A percentile compares a stretch with the other conserved stretches of the same genome.
Evolutionary conservation across 2,888 invertebrate genomes (phyloP).

Genomic region (Shargacucullia verbasci): DNA sequence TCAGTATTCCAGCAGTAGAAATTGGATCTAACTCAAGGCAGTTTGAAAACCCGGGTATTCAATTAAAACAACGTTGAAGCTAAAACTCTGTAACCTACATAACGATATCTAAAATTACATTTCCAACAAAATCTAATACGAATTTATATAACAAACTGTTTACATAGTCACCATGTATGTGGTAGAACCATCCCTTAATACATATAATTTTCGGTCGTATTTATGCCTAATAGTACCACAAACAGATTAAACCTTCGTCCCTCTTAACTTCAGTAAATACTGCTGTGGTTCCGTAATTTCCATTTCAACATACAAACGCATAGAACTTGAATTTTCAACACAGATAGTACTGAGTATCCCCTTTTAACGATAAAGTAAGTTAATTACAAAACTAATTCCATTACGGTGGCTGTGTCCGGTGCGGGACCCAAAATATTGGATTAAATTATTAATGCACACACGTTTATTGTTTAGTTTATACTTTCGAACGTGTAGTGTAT

Average conservation of each 20-base stretch:
- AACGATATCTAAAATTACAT: constrained; percentile 47
- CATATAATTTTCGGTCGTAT: constrained; percentile 57
- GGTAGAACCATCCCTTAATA: constrained; percentile 45
- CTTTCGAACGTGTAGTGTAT: constrained; percentile 50
- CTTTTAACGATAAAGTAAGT: constrained; percentile 77
- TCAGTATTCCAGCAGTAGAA: background rate
- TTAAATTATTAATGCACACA: constrained; percentile 61
- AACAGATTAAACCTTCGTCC: constrained; percentile 63
- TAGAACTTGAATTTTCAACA: constrained; percentile 72
- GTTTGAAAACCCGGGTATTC: constrained; percentile 20
- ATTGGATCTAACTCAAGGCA: constrained; percentile 22
- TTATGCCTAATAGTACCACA: constrained; percentile 59
- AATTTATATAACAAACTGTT: constrained; percentile 39
- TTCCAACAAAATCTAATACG: constrained; percentile 44
- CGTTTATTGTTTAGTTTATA: constrained; percentile 58
- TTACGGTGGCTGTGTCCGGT: constrained; percentile 67
- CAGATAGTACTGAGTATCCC: constrained; percentile 70
- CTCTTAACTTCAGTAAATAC: constrained; percentile 61
- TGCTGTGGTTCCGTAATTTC: constrained; percentile 58
- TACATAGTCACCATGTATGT: constrained; percentile 41
- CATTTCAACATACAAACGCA: constrained; percentile 61
- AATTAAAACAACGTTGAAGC: constrained; percentile 33
- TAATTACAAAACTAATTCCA: constrained; percentile 80
- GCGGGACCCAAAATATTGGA: constrained; percentile 63
- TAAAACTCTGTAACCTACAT: constrained; percentile 26